Conservation (phyloP, 92 coral and sea anemone genomes). For the Umimayanthus kanabou region DNA sequence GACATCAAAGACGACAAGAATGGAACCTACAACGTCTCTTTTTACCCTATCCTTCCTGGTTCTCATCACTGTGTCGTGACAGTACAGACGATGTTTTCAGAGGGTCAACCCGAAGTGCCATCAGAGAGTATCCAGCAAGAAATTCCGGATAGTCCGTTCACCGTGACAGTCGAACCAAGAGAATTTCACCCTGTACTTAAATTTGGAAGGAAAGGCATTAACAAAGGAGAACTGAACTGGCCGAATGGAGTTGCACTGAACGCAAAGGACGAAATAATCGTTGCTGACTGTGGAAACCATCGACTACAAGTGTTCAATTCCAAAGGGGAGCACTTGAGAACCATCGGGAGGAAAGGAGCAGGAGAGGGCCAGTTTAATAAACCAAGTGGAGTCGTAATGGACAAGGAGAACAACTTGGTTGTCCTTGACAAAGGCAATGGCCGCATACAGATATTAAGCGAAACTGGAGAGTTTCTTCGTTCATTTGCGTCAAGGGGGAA, state of each 20-base stretch:
- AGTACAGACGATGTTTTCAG: slow-evolving; percentile 27
- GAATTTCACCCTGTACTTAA: slow-evolving; percentile 41
- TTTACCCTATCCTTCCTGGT: slow-evolving; percentile 45
- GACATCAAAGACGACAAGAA: slow-evolving; percentile 29
- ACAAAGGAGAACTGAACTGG: slow-evolving; percentile 32
- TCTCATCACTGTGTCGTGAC: slow-evolving; percentile 10
- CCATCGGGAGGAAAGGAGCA: slow-evolving; percentile 43
- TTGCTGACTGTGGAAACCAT: slow-evolving; percentile 46
- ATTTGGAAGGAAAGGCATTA: slow-evolving; percentile 44
- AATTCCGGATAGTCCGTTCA: slow-evolving; percentile 52
- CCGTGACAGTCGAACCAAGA: slow-evolving; percentile 44
- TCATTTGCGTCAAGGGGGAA: slow-evolving; percentile 44
- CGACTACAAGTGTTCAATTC: slow-evolving; percentile 44
- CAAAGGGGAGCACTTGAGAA: slow-evolving; percentile 28
- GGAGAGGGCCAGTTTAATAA: slow-evolving; percentile 38
- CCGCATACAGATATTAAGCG: slow-evolving; percentile 35
- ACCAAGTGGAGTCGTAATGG: slow-evolving; percentile 48
- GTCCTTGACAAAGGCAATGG: slow-evolving; percentile 55
- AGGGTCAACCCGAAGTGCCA: slow-evolving; percentile 14
- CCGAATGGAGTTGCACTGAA: slow-evolving; percentile 53
- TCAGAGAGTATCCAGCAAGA: slow-evolving; percentile 18
- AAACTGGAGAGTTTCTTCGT: slow-evolving; percentile 31
- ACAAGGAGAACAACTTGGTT: slow-evolving; percentile 30
- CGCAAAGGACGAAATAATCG: slow-evolving; percentile 41
- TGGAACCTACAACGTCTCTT: slow-evolving; percentile 47